Conservation (phyloP, 2,797 vertebrate genomes). For the Hypotaenidia okinawae region DNA sequence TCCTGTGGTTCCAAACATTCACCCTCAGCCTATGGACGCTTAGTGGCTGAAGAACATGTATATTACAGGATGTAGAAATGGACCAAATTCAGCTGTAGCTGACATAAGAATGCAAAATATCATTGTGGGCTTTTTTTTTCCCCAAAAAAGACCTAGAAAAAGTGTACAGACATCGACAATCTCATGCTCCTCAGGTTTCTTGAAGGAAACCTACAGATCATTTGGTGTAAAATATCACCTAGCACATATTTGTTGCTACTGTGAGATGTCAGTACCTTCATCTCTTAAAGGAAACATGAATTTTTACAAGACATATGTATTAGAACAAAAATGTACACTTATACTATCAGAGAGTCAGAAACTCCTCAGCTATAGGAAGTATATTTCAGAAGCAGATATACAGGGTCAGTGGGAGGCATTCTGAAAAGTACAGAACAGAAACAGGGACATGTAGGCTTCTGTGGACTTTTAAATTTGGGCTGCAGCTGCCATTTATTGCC, state of each 20-base stretch:
- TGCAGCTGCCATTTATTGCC: background rate
- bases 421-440: background rate
- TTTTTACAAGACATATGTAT: background rate
- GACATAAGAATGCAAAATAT: background rate
- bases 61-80: background rate
- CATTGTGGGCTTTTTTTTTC: fast-evolving
- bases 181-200: background rate
- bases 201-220: background rate
- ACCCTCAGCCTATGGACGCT: background rate
- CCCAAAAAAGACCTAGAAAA: background rate
- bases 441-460: fast-evolving
- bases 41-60: background rate
- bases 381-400: background rate
- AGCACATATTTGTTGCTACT: background rate
- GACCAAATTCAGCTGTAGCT: background rate
- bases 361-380: background rate
- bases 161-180: background rate
- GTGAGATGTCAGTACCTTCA: background rate
- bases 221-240: background rate
- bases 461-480: background rate
- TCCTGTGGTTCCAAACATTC: background rate
- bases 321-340: background rate
- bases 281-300: background rate
- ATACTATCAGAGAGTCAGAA: background rate
- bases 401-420: background rate